Evolutionary conservation across 92 coral and sea anemone species (phyloP).

Genomic region (Epizoanthus rinbou): DNA sequence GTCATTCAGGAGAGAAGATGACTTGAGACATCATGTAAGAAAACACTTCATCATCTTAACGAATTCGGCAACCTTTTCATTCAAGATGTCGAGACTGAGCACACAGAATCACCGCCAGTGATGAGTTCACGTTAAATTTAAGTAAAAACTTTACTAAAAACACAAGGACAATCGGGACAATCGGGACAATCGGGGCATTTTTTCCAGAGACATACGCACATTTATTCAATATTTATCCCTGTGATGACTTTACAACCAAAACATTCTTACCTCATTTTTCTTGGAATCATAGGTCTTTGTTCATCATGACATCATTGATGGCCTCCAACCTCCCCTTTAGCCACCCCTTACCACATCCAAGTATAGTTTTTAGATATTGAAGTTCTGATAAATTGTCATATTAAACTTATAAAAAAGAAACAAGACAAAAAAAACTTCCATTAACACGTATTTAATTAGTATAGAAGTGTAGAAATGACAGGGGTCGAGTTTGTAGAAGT

Average conservation of each 20-base stretch:
- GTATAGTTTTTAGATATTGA: background rate
- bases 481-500: conserved; percentile 60
- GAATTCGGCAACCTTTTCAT: background rate
- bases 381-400: too few species aligned
- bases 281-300: conserved; percentile 10
- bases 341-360: conserved; percentile 30
- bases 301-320: background rate
- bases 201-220: background rate
- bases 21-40: background rate
- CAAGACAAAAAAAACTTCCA: too few species aligned
- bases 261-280: conserved; percentile 19
- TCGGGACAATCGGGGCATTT: background rate
- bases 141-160: background rate
- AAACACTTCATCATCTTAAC: conserved; percentile 9
- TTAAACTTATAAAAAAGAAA: too few species aligned
- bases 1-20: background rate
- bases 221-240: background rate
- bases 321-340: conserved; percentile 31
- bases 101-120: background rate
- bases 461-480: conserved; percentile 45
- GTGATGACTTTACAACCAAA: background rate
- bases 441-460: too few species aligned
- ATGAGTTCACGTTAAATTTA: background rate
- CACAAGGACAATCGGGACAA: background rate
- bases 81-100: background rate